Conservation (phyloP, 2,113 vertebrate genomes). For the Vombatus ursinus region DNA sequence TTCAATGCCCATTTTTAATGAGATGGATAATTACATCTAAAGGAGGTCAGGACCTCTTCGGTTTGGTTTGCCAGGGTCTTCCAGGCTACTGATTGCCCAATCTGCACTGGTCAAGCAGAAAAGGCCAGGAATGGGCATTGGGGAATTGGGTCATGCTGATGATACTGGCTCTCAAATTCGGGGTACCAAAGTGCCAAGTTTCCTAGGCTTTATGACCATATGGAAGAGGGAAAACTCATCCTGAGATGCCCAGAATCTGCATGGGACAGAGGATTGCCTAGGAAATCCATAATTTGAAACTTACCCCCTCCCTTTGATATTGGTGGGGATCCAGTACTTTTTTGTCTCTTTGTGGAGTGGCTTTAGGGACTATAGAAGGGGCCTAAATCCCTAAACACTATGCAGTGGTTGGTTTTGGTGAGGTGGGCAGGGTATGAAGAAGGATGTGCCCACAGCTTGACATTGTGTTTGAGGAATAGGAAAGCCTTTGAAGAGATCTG, state of each 20-base stretch:
- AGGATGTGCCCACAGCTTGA: not conserved
- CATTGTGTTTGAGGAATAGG: not conserved
- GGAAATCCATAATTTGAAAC: not conserved
- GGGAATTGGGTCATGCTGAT: not conserved
- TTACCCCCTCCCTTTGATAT: not conserved
- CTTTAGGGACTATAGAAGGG: not conserved
- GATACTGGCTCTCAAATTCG: not conserved
- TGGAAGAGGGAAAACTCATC: not conserved
- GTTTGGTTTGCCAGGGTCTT: constrained; percentile 47
- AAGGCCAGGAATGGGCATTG: constrained; percentile 5
- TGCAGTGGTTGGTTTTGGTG: not conserved
- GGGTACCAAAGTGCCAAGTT: not conserved
- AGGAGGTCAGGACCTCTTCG: constrained; percentile 74
- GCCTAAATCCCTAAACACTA: not conserved
- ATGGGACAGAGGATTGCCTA: not conserved
- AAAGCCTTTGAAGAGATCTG: not conserved
- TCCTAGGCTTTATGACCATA: not conserved
- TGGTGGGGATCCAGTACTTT: not conserved
- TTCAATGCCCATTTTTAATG: constrained; percentile 77
- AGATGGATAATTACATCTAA: constrained; percentile 80
- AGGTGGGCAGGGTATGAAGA: not conserved
- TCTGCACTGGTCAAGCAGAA: constrained; percentile 1
- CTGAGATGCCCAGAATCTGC: not conserved
- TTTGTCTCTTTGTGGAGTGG: not conserved
- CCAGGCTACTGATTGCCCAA: constrained; percentile 70